A percentile compares a stretch with the other conserved stretches of the same genome.
Conservation (phyloP, 2,113 vertebrate genomes). For the Nothobranchius furzeri region DNA sequence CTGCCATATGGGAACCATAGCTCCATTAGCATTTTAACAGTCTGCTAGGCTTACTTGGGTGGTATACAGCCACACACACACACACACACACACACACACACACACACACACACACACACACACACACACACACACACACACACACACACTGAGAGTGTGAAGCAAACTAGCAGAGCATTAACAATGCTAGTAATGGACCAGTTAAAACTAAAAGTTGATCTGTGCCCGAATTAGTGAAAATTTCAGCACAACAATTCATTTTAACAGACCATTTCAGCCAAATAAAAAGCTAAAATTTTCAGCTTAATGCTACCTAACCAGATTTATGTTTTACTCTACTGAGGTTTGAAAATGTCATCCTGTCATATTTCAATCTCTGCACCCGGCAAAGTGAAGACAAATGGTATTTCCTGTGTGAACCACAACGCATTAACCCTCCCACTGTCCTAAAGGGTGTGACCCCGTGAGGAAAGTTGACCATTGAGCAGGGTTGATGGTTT, state of each 20-base stretch:
- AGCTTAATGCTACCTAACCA: not conserved
- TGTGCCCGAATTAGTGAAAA: conserved; percentile 6
- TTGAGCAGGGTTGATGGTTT: too few relatives aligned
- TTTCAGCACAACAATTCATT: not conserved
- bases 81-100: conserved; percentile 11
- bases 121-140: conserved; percentile 27
- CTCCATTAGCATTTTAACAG: conserved; percentile 61
- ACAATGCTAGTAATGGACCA: conserved; percentile 3
- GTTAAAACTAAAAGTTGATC: conserved; percentile 10
- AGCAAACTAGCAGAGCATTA: conserved; percentile 9
- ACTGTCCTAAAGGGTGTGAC: too few relatives aligned
- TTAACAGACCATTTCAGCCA: conserved; percentile 10
- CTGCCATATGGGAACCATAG: conserved; percentile 71
- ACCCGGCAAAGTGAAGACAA: not conserved
- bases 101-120: conserved; percentile 26
- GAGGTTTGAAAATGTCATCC: conserved; percentile 5
- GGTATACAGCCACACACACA: conserved; percentile 28
- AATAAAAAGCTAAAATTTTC: not conserved
- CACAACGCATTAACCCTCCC: too few relatives aligned
- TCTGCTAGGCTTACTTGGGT: conserved; percentile 49
- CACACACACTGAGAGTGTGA: conserved; percentile 5
- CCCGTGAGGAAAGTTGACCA: too few relatives aligned
- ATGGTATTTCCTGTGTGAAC: not conserved
- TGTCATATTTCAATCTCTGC: not conserved
- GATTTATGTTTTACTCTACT: conserved; percentile 7